phyloP scores from a whole-genome alignment of 2,888 invertebrate species.

The Pogonocherus hispidulus region DNA sequence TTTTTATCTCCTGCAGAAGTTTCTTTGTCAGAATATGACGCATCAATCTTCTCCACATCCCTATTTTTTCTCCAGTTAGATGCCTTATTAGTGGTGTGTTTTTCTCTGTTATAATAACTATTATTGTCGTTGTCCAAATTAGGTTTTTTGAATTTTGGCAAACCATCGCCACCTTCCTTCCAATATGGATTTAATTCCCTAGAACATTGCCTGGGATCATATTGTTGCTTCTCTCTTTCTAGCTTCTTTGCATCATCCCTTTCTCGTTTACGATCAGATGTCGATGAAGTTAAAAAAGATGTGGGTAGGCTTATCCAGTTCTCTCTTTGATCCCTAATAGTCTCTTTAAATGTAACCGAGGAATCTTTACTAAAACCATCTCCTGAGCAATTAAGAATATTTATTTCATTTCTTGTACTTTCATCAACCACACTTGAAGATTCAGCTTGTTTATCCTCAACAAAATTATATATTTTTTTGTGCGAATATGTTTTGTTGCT shows the following conservation, averaged over 20 bases:
- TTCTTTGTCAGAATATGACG: neutral
- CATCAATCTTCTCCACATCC: neutral
- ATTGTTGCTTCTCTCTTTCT: conserved; percentile 73
- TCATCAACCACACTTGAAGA: neutral
- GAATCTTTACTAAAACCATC: neutral
- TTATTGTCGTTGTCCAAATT: conserved; percentile 64
- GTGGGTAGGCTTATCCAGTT: conserved; percentile 85
- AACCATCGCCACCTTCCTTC: conserved; percentile 89
- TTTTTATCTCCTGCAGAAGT: neutral
- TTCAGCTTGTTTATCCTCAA: conserved; percentile 8
- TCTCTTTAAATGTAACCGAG: neutral
- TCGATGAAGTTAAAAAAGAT: conserved; percentile 66
- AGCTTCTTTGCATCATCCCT: conserved; percentile 70
- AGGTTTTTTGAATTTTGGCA: conserved; percentile 75
- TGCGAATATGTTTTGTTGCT: conserved; percentile 13
- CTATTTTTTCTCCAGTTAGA: conserved; percentile 48
- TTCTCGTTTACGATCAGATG: conserved; percentile 66
- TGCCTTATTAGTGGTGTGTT: conserved; percentile 1
- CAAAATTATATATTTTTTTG: conserved; percentile 22
- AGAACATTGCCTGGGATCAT: conserved; percentile 79
- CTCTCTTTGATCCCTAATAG: conserved; percentile 67
- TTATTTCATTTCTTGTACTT: neutral
- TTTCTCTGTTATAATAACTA: conserved; percentile 49
- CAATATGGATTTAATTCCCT: conserved; percentile 93
- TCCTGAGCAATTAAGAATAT: neutral